These are phyloP conservation scores for Cheirogaleus medius DNA, from an alignment of 2,113 vertebrate species.

Conservation along the genomic window DNA sequence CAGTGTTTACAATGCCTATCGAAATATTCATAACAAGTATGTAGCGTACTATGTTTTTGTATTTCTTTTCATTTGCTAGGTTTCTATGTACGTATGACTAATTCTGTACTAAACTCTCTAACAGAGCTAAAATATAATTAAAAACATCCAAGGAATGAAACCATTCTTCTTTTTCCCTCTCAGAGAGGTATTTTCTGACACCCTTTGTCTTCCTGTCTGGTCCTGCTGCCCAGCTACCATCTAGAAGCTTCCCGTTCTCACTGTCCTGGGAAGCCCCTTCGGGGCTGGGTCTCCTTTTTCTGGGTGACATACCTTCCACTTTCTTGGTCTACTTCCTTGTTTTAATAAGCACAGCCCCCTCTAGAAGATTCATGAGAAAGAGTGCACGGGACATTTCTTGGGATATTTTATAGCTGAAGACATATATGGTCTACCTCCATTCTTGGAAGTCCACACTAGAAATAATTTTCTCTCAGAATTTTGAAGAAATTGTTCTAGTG, in stretches of 20 bases:
- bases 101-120: not conserved
- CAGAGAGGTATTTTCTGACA: not conserved
- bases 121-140: not conserved
- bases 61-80: not conserved
- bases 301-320: not conserved
- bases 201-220: not conserved
- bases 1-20: not conserved
- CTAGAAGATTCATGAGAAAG: not conserved
- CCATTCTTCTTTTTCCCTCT: not conserved
- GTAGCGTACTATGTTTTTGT: not conserved
- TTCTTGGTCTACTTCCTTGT: conserved; percentile 34
- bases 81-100: not conserved
- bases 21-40: not conserved
- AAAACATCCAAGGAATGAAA: not conserved
- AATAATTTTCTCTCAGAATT: not conserved
- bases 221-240: not conserved
- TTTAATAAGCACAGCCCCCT: not conserved
- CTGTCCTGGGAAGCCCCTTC: not conserved
- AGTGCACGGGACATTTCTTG: not conserved
- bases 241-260: not conserved
- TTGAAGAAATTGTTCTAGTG: not conserved
- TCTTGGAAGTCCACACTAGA: not conserved
- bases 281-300: not conserved
- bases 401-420: not conserved
- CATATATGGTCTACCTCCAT: rapidly evolving